Conservation (phyloP, 2,888 invertebrate species). For the Dilophus febrilis region DNA sequence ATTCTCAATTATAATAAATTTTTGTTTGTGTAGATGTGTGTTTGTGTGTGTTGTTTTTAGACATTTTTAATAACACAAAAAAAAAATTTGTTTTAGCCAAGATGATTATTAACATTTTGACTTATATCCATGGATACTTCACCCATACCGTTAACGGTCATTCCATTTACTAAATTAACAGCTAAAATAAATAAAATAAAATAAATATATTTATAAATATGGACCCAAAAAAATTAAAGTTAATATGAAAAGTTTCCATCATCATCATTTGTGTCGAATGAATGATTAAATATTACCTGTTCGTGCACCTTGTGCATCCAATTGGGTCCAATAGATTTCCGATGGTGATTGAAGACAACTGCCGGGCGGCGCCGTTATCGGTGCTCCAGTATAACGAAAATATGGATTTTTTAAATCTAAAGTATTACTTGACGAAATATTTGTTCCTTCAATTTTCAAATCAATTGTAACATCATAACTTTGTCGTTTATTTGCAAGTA, state of each 20-base stretch:
- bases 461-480: constrained; percentile 98
- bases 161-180: constrained; percentile 57
- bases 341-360: constrained; percentile 81
- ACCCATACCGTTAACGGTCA: constrained; percentile 55
- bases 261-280: background rate
- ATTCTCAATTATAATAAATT: too few relatives aligned
- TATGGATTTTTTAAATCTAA: constrained; percentile 97
- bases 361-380: constrained; percentile 84
- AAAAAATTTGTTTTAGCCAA: constrained; percentile 18
- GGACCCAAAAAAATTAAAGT: background rate
- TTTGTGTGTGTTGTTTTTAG: too few relatives aligned
- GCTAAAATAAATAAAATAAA: constrained; percentile 26
- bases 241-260: background rate
- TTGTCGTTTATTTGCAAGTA: constrained; percentile 90
- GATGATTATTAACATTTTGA: constrained; percentile 31
- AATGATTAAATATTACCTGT: constrained; percentile 19
- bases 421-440: constrained; percentile 71
- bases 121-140: constrained; percentile 54
- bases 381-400: constrained; percentile 89
- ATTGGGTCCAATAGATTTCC: constrained; percentile 77
- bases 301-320: constrained; percentile 49
- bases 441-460: constrained; percentile 75
- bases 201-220: constrained; percentile 7
- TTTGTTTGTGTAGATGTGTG: too few relatives aligned
- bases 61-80: background rate